phyloP scores from a whole-genome alignment of 1,140 invertebrate genomes.

The Campoletis sonorensis region DNA sequence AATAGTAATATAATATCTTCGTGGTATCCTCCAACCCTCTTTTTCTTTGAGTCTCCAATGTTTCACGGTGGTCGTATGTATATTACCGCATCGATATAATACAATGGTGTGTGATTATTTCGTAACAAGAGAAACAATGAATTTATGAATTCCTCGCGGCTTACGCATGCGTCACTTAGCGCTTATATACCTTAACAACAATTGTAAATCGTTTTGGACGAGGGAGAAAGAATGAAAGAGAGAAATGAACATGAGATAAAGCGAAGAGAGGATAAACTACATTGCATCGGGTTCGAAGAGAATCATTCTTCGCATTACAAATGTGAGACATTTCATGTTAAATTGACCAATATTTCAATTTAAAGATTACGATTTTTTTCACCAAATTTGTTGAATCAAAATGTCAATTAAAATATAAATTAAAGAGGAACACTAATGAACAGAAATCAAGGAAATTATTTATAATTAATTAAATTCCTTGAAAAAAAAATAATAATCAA shows the following conservation, averaged over 20 bases:
- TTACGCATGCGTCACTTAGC: constrained; percentile 51
- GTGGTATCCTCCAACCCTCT: constrained; percentile 29
- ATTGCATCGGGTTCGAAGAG: constrained; percentile 34
- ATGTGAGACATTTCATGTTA: neutral
- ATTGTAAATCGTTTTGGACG: constrained; percentile 40
- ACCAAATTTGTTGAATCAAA: neutral
- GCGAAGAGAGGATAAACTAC: constrained; percentile 42
- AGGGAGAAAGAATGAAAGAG: neutral
- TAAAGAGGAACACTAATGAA: too few species aligned
- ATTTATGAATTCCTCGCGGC: constrained; percentile 53
- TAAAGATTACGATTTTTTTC: neutral
- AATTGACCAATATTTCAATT: neutral
- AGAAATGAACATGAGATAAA: constrained; percentile 1
- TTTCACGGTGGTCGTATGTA: neutral
- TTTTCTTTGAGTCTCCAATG: neutral
- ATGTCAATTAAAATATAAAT: too few species aligned
- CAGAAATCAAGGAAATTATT: too few species aligned
- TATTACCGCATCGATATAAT: constrained; percentile 14
- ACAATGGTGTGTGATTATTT: constrained; percentile 14
- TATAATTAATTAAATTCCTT: too few species aligned
- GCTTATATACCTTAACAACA: constrained; percentile 31
- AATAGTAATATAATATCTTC: constrained; percentile 46
- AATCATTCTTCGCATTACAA: neutral
- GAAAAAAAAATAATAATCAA: too few species aligned
- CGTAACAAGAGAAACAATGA: constrained; percentile 48